phyloP scores from a whole-genome alignment of 1,140 invertebrate species.

The Rhizoglyphus robini region DNA sequence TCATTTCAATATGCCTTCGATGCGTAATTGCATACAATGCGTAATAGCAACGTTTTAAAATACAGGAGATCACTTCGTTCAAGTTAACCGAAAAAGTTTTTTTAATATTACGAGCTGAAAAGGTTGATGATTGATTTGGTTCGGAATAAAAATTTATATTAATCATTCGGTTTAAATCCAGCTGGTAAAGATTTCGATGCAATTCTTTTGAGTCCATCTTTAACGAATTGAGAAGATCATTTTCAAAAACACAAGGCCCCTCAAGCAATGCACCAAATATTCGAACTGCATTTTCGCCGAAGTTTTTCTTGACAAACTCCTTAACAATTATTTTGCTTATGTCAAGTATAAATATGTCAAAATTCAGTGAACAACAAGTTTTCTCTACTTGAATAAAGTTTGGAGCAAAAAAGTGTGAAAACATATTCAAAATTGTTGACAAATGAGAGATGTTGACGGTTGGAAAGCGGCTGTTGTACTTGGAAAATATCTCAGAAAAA shows the following conservation, averaged over 20 bases:
- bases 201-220: constrained; percentile 1
- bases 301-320: constrained; percentile 1
- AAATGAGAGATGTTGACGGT: not conserved
- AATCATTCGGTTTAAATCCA: constrained; percentile 6
- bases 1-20: not conserved
- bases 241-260: not conserved
- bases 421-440: not conserved
- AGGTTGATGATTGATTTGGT: not conserved
- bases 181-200: not conserved
- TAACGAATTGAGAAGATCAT: not conserved
- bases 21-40: not conserved
- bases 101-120: constrained; percentile 2
- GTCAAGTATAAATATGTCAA: not conserved
- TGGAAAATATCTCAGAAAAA: not conserved
- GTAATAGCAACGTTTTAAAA: not conserved
- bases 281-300: constrained; percentile 4
- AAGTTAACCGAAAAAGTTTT: constrained; percentile 6
- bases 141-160: constrained; percentile 11
- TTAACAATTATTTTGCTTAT: not conserved
- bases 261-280: constrained; percentile 4
- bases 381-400: not conserved
- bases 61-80: not conserved
- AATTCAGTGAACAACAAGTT: not conserved
- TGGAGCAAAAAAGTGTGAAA: not conserved
- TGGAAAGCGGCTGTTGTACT: not conserved